Conservation (phyloP, 2,797 vertebrate genomes). For the Coracias cyanogaster region DNA sequence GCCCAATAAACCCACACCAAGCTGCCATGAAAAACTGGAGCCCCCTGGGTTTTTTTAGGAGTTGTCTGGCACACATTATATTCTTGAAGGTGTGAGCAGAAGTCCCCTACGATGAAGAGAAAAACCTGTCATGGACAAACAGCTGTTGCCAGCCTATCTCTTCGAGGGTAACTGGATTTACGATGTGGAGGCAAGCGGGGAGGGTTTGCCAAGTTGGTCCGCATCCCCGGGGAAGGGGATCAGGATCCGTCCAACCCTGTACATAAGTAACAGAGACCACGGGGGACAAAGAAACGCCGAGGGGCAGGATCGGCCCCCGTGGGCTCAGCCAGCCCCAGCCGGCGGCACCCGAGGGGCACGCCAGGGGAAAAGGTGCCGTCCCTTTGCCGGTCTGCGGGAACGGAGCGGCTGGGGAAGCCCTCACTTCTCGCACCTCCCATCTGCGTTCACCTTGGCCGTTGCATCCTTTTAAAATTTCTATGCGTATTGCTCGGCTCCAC, state of each 20-base stretch:
- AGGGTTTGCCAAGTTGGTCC: not conserved
- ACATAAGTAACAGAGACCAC: not conserved
- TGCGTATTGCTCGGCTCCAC: not conserved
- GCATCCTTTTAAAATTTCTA: not conserved
- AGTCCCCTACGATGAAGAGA: not conserved
- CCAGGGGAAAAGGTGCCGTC: not conserved
- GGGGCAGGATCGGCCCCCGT: not conserved
- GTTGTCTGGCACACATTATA: not conserved
- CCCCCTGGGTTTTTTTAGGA: not conserved
- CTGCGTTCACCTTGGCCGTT: not conserved
- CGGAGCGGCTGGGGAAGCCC: not conserved
- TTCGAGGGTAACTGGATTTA: not conserved
- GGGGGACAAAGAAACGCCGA: not conserved
- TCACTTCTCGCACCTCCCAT: not conserved
- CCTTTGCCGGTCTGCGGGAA: accelerated
- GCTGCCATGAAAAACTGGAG: not conserved
- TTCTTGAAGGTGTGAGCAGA: not conserved
- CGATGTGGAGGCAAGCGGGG: accelerated
- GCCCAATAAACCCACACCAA: accelerated
- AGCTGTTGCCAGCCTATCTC: not conserved
- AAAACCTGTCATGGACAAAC: not conserved
- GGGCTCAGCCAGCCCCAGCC: not conserved
- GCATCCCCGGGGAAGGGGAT: not conserved
- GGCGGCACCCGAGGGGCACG: not conserved
- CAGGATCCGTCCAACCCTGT: not conserved